Evolutionary conservation across 2,797 vertebrate species (phyloP).

Genomic region (Balearica regulorum): DNA sequence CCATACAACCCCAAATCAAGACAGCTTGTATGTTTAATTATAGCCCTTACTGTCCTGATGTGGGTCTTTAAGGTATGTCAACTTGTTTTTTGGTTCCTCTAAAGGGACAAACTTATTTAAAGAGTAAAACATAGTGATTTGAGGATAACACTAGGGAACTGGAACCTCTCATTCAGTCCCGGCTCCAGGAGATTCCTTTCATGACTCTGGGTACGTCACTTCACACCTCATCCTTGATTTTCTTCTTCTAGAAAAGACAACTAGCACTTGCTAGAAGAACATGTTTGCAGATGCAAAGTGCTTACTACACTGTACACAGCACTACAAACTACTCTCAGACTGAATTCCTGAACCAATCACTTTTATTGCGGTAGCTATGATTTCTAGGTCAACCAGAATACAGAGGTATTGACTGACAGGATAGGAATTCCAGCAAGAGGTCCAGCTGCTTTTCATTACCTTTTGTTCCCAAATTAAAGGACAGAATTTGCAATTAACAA

Average conservation of each 20-base stretch:
- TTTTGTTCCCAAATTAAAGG: background rate
- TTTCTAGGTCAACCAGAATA: slow-evolving; percentile 7
- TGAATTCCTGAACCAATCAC: background rate
- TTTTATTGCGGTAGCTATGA: slow-evolving; percentile 29
- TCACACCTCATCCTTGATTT: background rate
- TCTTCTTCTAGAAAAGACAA: background rate
- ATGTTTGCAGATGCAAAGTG: background rate
- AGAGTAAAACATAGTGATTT: background rate
- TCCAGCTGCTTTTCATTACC: background rate
- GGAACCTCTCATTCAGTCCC: background rate
- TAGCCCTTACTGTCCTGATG: slow-evolving; percentile 65
- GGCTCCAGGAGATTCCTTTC: background rate
- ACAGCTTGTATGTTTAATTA: slow-evolving; percentile 57
- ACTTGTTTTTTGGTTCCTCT: background rate
- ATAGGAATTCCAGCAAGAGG: background rate
- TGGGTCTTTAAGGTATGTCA: slow-evolving; percentile 21
- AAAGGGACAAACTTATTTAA: background rate
- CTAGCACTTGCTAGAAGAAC: background rate
- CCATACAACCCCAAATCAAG: slow-evolving; percentile 39
- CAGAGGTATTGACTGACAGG: background rate
- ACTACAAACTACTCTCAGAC: background rate
- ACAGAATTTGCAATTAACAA: background rate
- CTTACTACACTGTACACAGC: background rate
- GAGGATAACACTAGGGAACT: background rate
- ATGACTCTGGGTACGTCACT: background rate